Conservation (phyloP, 2,113 vertebrate species). For the Oreochromis spilurus region DNA sequence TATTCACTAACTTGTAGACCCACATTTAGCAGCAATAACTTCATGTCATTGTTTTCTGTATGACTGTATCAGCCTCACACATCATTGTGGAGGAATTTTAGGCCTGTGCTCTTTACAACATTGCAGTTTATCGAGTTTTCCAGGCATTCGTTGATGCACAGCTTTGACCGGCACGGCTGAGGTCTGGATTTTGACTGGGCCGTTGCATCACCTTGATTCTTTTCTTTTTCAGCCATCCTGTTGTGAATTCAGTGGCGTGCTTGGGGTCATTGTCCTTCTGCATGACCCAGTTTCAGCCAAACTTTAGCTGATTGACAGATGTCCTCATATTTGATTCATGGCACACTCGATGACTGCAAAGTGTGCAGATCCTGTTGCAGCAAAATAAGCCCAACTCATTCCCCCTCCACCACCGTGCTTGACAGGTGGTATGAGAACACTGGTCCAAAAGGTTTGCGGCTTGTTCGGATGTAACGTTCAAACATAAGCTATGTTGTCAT, state of each 20-base stretch:
- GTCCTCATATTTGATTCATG: not conserved
- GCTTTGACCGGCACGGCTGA: not conserved
- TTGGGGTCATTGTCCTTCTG: rapidly evolving
- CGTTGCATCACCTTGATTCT: rapidly evolving
- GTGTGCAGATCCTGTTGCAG: not conserved
- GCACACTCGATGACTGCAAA: not conserved
- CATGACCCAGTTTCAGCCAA: not conserved
- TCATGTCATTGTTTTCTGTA: not conserved
- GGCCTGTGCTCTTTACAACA: not conserved
- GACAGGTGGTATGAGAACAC: not conserved
- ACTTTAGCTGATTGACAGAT: not conserved
- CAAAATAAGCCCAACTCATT: not conserved
- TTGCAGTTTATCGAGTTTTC: not conserved
- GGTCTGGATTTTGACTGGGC: not conserved
- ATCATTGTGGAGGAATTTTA: not conserved
- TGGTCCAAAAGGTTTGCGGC: rapidly evolving
- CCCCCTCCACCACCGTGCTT: not conserved
- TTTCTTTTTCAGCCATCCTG: not conserved
- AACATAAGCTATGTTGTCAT: not conserved
- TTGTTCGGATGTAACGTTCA: not conserved
- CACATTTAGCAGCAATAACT: not conserved
- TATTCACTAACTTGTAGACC: not conserved
- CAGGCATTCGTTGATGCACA: rapidly evolving
- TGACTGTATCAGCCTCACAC: not conserved
- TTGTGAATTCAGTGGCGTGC: not conserved